phyloP scores from a whole-genome alignment of 2,113 vertebrate genomes.

The Hystrix cristata region DNA sequence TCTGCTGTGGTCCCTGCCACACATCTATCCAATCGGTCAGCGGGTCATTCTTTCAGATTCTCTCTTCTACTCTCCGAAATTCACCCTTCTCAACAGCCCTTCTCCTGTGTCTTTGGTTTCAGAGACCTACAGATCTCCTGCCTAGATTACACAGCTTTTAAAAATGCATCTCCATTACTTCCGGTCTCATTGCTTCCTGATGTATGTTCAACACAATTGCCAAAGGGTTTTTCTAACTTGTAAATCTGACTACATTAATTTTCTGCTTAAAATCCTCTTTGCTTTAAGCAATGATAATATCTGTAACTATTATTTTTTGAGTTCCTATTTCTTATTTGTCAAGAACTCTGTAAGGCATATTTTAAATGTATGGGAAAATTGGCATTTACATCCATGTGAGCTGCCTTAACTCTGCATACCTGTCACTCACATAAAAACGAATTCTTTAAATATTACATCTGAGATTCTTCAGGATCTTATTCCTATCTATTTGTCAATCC shows the following conservation, averaged over 20 bases:
- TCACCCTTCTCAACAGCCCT: not conserved
- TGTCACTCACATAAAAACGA: not conserved
- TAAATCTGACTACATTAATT: not conserved
- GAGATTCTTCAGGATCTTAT: not conserved
- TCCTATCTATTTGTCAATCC: not conserved
- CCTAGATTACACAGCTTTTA: not conserved
- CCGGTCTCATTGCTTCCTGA: not conserved
- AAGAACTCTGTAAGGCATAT: not conserved
- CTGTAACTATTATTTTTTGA: not conserved
- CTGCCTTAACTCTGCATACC: not conserved
- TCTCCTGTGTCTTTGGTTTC: not conserved
- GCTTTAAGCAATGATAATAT: slow-evolving; percentile 9
- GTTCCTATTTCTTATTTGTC: not conserved
- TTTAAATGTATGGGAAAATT: slow-evolving; percentile 11
- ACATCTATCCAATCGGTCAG: not conserved
- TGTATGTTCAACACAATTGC: not conserved
- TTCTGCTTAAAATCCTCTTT: slow-evolving; percentile 12
- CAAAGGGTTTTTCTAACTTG: not conserved
- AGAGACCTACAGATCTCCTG: slow-evolving; percentile 6
- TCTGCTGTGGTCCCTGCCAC: not conserved
- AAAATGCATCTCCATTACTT: not conserved
- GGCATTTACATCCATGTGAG: not conserved
- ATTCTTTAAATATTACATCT: not conserved
- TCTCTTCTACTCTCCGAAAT: not conserved
- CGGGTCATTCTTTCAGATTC: not conserved